phyloP scores from a whole-genome alignment of 2,113 vertebrate genomes.

The Rhea americana region DNA sequence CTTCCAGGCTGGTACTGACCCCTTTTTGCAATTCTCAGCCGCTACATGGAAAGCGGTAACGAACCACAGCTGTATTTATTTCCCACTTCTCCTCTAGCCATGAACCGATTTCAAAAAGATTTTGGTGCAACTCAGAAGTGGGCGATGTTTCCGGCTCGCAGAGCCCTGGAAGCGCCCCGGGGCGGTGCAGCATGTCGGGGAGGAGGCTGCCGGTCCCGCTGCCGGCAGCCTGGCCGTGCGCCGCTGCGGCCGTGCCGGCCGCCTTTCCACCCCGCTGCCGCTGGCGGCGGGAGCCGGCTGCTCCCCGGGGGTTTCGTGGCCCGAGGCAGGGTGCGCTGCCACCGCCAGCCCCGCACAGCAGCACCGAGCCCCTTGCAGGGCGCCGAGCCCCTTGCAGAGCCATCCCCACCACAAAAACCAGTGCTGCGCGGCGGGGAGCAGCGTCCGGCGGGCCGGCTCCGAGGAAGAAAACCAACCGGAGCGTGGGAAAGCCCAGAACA shows the following conservation, averaged over 20 bases:
- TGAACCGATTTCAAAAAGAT: not conserved
- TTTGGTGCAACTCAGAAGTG: not conserved
- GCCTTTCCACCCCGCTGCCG: no score
- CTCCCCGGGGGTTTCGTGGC: no score
- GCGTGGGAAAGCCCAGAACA: no score
- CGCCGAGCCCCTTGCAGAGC: no score
- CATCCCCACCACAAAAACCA: not conserved
- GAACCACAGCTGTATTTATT: not conserved
- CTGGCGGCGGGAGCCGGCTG: no score
- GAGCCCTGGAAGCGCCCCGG: not conserved
- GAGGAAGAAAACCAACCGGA: not conserved
- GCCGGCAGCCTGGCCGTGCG: no score
- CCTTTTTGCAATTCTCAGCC: no score
- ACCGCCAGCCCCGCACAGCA: not conserved
- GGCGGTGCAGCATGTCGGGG: not conserved
- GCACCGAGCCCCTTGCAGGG: no score
- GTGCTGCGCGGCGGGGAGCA: not conserved
- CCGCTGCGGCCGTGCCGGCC: no score
- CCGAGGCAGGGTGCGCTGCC: no score
- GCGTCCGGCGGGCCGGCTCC: fast-evolving
- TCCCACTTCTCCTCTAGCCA: not conserved
- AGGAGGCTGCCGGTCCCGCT: not conserved
- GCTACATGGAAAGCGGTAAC: no score
- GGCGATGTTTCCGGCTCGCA: not conserved
- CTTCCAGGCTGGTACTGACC: no score